phyloP scores from a whole-genome alignment of 2,888 invertebrate species.

The Mactromeris polynyma region DNA sequence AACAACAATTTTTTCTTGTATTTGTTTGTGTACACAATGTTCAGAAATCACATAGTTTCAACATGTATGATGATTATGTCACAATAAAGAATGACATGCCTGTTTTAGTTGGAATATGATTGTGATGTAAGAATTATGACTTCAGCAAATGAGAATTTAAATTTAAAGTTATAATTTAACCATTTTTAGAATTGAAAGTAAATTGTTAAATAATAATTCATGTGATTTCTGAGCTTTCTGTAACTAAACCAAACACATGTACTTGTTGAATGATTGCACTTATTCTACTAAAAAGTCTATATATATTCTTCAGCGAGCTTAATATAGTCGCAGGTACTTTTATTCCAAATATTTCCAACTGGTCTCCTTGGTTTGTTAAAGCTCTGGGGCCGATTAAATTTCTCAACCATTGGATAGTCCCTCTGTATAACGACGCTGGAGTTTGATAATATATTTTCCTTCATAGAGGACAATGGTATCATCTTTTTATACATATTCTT shows the following conservation, averaged over 20 bases:
- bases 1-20: not conserved
- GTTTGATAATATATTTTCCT: not conserved
- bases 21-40: conserved; percentile 10
- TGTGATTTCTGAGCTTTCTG: conserved; percentile 21
- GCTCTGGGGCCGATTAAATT: conserved; percentile 21
- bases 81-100: too few species aligned
- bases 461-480: conserved; percentile 7
- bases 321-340: conserved; percentile 44
- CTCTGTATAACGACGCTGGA: conserved; percentile 17
- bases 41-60: conserved; percentile 20
- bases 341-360: conserved; percentile 27
- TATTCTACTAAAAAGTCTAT: conserved; percentile 24
- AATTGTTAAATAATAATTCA: too few species aligned
- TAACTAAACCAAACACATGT: not conserved
- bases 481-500: conserved; percentile 4
- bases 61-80: too few species aligned
- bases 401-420: conserved; percentile 19
- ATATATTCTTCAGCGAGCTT: conserved; percentile 33
- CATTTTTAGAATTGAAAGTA: not conserved
- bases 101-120: not conserved
- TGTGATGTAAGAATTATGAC: not conserved
- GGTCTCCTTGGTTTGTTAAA: conserved; percentile 30
- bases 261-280: not conserved
- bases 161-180: too few species aligned
- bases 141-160: not conserved